These are phyloP conservation scores for Sorex araneus DNA, from an alignment of 2,113 vertebrate species.

Conservation along the genomic window DNA sequence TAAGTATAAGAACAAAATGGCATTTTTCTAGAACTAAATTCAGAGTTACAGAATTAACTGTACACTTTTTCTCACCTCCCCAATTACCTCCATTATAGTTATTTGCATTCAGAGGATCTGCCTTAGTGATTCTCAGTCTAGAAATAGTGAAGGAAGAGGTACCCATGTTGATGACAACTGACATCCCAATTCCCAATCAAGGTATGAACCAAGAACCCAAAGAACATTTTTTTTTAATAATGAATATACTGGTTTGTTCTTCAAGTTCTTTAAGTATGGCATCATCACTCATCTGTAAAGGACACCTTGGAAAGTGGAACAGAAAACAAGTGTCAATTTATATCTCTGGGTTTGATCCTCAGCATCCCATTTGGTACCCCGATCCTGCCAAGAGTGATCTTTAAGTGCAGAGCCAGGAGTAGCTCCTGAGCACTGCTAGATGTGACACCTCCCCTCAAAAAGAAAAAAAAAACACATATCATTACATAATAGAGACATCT, in stretches of 20 bases:
- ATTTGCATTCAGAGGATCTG: not conserved
- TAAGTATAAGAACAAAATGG: slow-evolving; percentile 36
- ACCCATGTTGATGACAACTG: not conserved
- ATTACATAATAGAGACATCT: not conserved
- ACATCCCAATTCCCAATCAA: not conserved
- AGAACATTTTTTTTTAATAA: not conserved
- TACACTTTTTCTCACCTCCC: not conserved
- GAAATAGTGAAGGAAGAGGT: not conserved
- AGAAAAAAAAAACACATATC: not conserved
- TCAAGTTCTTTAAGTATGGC: not conserved
- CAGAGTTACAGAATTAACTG: slow-evolving; percentile 42
- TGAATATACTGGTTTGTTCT: not conserved
- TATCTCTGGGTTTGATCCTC: too few species aligned
- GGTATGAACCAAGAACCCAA: not conserved
- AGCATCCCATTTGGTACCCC: too few species aligned
- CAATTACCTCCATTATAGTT: not conserved
- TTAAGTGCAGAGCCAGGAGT: too few species aligned
- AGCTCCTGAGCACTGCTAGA: too few species aligned
- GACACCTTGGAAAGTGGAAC: too few species aligned
- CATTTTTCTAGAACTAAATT: not conserved
- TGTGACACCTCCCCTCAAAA: too few species aligned
- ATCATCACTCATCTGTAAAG: not conserved
- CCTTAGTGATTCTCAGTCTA: not conserved
- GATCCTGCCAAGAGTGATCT: too few species aligned
- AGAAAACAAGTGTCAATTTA: not conserved